These are phyloP conservation scores for Rhombomys opimus DNA, from an alignment of 2,113 vertebrate species.

Conservation along the genomic window DNA sequence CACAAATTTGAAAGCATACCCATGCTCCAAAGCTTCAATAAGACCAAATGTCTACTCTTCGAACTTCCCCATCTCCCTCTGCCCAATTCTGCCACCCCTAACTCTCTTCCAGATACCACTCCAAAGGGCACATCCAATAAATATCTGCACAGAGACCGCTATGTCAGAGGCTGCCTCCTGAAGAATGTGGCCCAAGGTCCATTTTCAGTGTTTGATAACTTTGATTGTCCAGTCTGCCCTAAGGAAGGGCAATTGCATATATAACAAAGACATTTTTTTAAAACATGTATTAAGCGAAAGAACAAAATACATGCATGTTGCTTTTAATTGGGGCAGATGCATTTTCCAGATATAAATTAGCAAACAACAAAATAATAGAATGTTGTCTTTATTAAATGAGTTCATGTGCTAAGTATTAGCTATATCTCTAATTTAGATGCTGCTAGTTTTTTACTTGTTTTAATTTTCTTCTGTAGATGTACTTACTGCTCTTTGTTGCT, in stretches of 20 bases:
- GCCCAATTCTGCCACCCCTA: neutral
- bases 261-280: neutral
- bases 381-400: neutral
- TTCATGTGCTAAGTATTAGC: neutral
- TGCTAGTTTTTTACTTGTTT: neutral
- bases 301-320: neutral
- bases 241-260: neutral
- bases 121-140: neutral
- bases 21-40: neutral
- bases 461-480: slow-evolving; percentile 46
- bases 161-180: neutral
- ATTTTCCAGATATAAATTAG: slow-evolving; percentile 27
- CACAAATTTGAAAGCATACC: neutral
- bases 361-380: slow-evolving; percentile 29
- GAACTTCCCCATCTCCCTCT: neutral
- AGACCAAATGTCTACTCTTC: neutral
- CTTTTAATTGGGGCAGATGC: neutral
- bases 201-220: neutral
- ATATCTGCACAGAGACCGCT: neutral
- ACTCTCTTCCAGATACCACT: neutral
- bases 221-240: neutral
- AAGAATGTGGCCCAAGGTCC: neutral
- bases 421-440: neutral
- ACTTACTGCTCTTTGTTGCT: slow-evolving; percentile 96
- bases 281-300: neutral